Evolutionary conservation across 2,113 vertebrate genomes (phyloP), one percentile per base, ranked within the genome.

Genomic region (Antechinus flavipes): DNA sequence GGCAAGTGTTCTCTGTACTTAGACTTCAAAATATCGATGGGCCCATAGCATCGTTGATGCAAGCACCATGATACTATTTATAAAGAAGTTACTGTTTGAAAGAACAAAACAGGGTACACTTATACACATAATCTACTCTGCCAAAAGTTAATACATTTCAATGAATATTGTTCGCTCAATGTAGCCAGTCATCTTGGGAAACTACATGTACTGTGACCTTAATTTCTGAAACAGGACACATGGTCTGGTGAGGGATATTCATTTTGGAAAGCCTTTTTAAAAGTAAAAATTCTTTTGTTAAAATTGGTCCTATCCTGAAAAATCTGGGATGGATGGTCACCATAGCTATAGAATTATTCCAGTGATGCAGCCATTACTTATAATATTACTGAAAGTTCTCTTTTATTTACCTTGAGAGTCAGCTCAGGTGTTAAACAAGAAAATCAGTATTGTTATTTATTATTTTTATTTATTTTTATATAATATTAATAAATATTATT

Each of bases 371-470:
- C 2, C 7, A 42, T n/a, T 84, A 84, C 68, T 84, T 84, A 84
- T 19, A n/a, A 76, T 84, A 84, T 84, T 84, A 42, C 68, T 42
- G n/a, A 84, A 42, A 84, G 35, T 84, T 84, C 16, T 84, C n/a
- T 84, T 84, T 84, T 84, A 42, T 42, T 84, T 84, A 42, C n/a
- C 19, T 42, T 84, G n/a, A 84, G n/a, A 84, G n/a, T 50, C 95
- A 95, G 35, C 42, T 89, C 26, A 76, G 26, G 91, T 19, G 53
- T 91, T 90, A 90, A 46, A 61, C 30, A 47, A 94, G 89, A 93
- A 95, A 94, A 91, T 84, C 91, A 54, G 90, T 92, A 90, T 68
- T 30, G 35, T n/a, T 42, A 42, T 11, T 76, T 76, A 35, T 16
- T 23, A 42, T 42, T 42, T 42, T 42, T 42, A 42, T 42, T 42